Evolutionary conservation across 2,113 vertebrate genomes (phyloP), one percentile per base, ranked within the genome.

Genomic region (Pangasianodon hypophthalmus): DNA sequence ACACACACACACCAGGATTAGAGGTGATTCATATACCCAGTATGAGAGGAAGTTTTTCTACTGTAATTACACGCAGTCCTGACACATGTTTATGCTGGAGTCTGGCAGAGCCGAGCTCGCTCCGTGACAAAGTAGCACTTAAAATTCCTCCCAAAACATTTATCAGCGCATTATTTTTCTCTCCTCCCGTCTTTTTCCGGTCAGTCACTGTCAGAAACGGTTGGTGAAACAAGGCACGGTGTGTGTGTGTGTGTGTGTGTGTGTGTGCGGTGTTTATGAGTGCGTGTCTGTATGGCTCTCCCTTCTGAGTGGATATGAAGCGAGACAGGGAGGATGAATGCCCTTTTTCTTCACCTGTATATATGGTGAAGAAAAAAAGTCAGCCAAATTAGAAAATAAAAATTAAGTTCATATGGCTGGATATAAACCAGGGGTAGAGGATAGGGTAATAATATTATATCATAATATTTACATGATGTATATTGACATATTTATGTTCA

Each of bases 51-150:
- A 94, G 96, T 96, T 95, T 94, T 89, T 93, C 92, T 94, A 92
- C 95, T 96, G 93, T 96, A 96, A 96, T 96, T 96, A 95, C 93
- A 93, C 93, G 92, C 94, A 95, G 95, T 95, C 93, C 94, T 94
- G 94, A 95, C 95, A 95, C 94, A 94, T 95, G 95, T 96, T 96
- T 96, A 95, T 93, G 92, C 94, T 92, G 91, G 93, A 91, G 94
- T 90, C 94, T 94, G 95, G 93, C 94, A 93, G 94, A 94, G 94
- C 90, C 92, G 92, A 92, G 91, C 90, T 95, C 94, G 89, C 91
- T 92, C 95, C 94, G 94, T 96, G 94, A 96, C 94, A 95, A 93
- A 95, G 95, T 95, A 95, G 93, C 84, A 88, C 91, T 94, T 89
- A 94, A 95, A 95, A 95, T 95, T 93, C 94, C 94, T 93, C 94